Conservation (phyloP, 1,140 invertebrate genomes). For the Aleiodes sp. region DNA sequence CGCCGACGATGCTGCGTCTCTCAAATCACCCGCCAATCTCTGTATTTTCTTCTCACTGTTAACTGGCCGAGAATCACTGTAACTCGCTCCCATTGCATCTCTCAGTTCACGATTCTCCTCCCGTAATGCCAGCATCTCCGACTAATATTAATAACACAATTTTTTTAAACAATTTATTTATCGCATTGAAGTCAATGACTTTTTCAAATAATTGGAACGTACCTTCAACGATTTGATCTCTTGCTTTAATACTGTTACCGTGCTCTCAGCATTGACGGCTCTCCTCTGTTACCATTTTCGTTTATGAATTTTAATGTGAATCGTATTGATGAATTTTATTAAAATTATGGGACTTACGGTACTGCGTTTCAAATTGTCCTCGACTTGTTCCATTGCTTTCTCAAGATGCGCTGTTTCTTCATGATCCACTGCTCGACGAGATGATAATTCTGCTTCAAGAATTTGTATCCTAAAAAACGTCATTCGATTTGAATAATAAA, state of each 20-base stretch:
- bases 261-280: slow-evolving; percentile 68
- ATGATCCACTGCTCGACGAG: slow-evolving; percentile 62
- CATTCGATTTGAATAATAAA: background rate
- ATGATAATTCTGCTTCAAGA: slow-evolving; percentile 69
- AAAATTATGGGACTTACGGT: slow-evolving; percentile 60
- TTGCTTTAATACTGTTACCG: slow-evolving; percentile 67
- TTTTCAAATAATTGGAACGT: slow-evolving; percentile 41
- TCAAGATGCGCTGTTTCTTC: slow-evolving; percentile 66
- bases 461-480: slow-evolving; percentile 55
- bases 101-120: slow-evolving; percentile 60
- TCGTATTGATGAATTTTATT: background rate
- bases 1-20: slow-evolving; percentile 71
- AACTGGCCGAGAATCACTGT: slow-evolving; percentile 44
- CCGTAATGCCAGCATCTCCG: slow-evolving; percentile 63
- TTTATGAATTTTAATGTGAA: slow-evolving; percentile 18
- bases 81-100: slow-evolving; percentile 48
- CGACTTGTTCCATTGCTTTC: slow-evolving; percentile 69
- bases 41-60: slow-evolving; percentile 50
- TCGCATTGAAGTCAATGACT: background rate
- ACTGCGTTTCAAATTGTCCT: slow-evolving; percentile 69
- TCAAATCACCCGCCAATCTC: slow-evolving; percentile 67
- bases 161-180: slow-evolving; percentile 8
- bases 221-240: slow-evolving; percentile 71
- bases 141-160: slow-evolving; percentile 49
- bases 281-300: slow-evolving; percentile 64